Evolutionary conservation across 2,888 invertebrate species (phyloP).

Genomic region (Timandra comae): DNA sequence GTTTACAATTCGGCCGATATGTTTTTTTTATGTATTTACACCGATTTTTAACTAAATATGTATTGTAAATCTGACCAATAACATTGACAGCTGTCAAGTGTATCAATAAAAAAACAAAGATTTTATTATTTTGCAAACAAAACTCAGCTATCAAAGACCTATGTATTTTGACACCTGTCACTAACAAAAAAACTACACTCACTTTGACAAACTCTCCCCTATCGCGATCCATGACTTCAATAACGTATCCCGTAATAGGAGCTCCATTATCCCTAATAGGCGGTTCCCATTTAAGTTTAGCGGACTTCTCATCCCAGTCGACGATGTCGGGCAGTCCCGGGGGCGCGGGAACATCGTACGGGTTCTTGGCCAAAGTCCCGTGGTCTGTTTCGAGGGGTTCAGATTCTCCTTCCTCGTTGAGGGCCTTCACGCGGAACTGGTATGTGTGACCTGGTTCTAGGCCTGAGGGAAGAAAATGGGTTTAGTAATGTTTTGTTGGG

Average conservation of each 20-base stretch:
- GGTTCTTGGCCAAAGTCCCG: constrained; percentile 96
- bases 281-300: constrained; percentile 93
- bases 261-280: constrained; percentile 94
- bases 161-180: too few species aligned
- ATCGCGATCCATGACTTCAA: constrained; percentile 94
- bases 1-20: too few species aligned
- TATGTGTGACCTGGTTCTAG: constrained; percentile 97
- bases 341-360: constrained; percentile 91
- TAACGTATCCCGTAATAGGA: constrained; percentile 94
- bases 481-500: too few species aligned
- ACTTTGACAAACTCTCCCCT: constrained; percentile 88
- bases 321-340: constrained; percentile 94
- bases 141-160: too few species aligned
- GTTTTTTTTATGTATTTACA: too few species aligned
- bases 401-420: constrained; percentile 97
- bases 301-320: constrained; percentile 94
- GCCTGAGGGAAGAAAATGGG: constrained; percentile 64
- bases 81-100: too few species aligned
- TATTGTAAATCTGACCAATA: too few species aligned
- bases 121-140: too few species aligned
- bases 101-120: too few species aligned
- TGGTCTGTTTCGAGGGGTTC: constrained; percentile 95
- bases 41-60: too few species aligned
- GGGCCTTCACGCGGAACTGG: constrained; percentile 97
- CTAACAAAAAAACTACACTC: too few species aligned